Base-by-base conservation (phyloP, 1,140 invertebrate genomes). In the Heliothis subflexa region DNA sequence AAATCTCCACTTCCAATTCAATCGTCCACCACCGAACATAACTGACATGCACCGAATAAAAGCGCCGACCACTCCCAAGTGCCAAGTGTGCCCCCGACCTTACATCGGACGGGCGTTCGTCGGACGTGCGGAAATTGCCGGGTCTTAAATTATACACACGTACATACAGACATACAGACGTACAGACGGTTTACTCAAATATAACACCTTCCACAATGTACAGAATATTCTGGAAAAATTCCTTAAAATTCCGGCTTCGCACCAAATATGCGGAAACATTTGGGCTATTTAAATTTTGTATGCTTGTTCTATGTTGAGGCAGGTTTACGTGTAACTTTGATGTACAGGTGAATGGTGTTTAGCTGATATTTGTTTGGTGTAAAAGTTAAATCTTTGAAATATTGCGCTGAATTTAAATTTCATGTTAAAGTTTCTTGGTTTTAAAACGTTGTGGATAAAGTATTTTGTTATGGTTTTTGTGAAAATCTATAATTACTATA, bases 91-190 rank as follows among this genome's bases (percentile, higher is more conserved):
- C n/a, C 45, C 18, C 57, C 18, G 25, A 18, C 57, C n/a, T 66
- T 47, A 33, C 18, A 49, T 25, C 21, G 59, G 47, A 62, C 40
- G 72, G 40, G 55, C n/a, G 55, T 40, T 61, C 49, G 68, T 62
- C 59, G 54, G 72, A 75, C 57, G 72, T 75, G 72, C 72, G 72
- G 72, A 75, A 62, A 75, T 75, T 75, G 72, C 72, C 21, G 59
- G 72, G 13, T 75, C 72, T 75, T 75, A 75, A 75, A 75, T 75
- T 75, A 75, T 75, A 75, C 59, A 75, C 72, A 75, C 55, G 40
- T 50, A 61, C 40, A 25, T 49, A 45, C 18, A 62, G 50, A 72
- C 52, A 18, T 55, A 55, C 54, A 55, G 33, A 18, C 54, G 54
- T 18, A 18, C 9, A 72, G 57, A 49, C 40, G 71, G 14, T 47